Evolutionary conservation across 2,888 invertebrate species (phyloP), one percentile per base, ranked within the genome.

Genomic region (Arctia plantaginis): DNA sequence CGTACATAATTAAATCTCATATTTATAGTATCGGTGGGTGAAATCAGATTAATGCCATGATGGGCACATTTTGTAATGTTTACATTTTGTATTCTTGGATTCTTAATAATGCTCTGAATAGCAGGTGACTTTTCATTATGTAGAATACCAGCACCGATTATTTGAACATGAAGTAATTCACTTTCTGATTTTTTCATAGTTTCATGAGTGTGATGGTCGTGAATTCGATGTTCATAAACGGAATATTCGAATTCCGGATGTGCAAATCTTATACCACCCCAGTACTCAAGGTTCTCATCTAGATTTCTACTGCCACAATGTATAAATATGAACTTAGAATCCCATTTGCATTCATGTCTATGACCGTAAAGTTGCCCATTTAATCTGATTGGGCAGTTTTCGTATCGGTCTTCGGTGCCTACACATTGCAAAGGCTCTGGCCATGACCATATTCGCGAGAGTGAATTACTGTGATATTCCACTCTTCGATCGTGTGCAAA

Each of bases 201-300:
- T 79, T 97, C 97, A 84, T 98, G 98, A 0, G 98, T 98, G 69
- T 97, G 96, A 13, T 97, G 97, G 86, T 98, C 98, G 86, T 98
- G 98, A 74, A 98, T 97, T 73, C 98, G 96, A 85, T 98, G 97
- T 83, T 98, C 97, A 88, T 98, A 98, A 3, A 98, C 93, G 80
- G 98, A 97, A 90, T 98, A 98, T 90, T 99, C 99, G 90, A 99
- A 99, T 90, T 98, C 98, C 6, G 98, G 97, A 89, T 98, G 97
- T 0, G 99, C 97, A 90, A 99, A 99, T 77, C 99, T 96, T 79
- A 99, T 97, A 55, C 99, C 99, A 65, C 99, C 99, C 99, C 99
- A 99, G 88, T 99, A 98, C 69, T 98, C 97, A 74, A 96, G 95
- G 30, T 95, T 94, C 20, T 96, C 95, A 8, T 97, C 95, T 10